These are phyloP conservation scores for Apis florea DNA, from an alignment of 1,140 invertebrate genomes.

Conservation along the genomic window DNA sequence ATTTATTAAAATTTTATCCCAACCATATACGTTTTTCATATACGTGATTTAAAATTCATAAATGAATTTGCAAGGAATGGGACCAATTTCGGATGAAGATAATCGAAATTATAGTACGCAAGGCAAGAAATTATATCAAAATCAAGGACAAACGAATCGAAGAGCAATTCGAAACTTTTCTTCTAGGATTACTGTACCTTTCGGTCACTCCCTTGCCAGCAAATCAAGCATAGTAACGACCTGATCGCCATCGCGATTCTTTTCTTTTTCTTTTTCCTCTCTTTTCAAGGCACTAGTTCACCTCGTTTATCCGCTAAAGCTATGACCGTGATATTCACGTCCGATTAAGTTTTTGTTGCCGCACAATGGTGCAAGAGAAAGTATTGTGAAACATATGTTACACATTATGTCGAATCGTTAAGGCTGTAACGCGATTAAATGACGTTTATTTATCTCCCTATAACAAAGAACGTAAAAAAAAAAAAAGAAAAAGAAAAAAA, in stretches of 20 bases:
- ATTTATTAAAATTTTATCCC: no score
- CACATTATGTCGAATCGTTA: neutral
- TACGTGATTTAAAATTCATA: no score
- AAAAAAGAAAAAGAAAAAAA: no score
- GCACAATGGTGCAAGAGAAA: conserved; percentile 23
- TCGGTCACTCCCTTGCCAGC: conserved; percentile 8
- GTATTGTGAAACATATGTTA: conserved; percentile 27
- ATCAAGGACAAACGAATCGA: neutral
- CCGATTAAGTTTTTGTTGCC: conserved; percentile 35
- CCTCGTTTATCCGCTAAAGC: conserved; percentile 41
- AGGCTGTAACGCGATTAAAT: conserved; percentile 7
- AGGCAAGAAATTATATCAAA: neutral
- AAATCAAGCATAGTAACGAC: conserved; percentile 34
- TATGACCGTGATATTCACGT: conserved; percentile 43
- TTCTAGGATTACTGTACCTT: neutral
- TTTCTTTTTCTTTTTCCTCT: conserved; percentile 23
- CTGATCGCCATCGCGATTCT: conserved; percentile 7
- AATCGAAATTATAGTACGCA: no score
- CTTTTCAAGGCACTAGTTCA: conserved; percentile 34
- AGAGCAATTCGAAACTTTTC: neutral
- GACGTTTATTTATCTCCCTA: conserved; percentile 5
- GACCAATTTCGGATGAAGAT: no score
- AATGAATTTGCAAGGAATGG: no score
- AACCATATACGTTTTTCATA: no score
- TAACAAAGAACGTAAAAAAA: neutral